phyloP scores from a whole-genome alignment of 2,888 invertebrate genomes.

The Caenorhabditis doughertyi region DNA sequence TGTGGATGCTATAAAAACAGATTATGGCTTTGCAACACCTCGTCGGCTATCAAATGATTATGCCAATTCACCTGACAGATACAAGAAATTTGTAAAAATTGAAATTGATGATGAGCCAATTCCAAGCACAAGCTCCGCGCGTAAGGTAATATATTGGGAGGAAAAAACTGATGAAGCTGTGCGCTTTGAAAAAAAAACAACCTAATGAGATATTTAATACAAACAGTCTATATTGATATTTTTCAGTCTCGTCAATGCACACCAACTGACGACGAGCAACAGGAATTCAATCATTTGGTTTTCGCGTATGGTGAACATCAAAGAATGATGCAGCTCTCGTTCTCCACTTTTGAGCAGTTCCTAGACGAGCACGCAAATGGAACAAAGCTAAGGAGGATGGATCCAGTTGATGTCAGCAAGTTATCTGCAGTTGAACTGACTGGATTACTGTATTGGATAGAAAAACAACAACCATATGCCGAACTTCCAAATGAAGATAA shows the following conservation, averaged over 20 bases:
- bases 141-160: conserved; percentile 5
- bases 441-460: conserved; percentile 81
- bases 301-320: conserved; percentile 73
- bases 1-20: conserved; percentile 55
- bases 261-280: conserved; percentile 59
- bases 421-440: conserved; percentile 77
- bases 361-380: conserved; percentile 65
- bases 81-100: conserved; percentile 48
- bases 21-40: conserved; percentile 51
- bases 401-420: conserved; percentile 76
- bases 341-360: conserved; percentile 74
- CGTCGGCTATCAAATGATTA: conserved; percentile 34
- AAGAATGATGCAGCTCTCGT: conserved; percentile 76
- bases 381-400: conserved; percentile 71
- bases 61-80: conserved; percentile 41
- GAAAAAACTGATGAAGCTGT: no score
- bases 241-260: conserved; percentile 46
- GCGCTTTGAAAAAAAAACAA: no score
- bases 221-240: no score
- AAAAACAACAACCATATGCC: conserved; percentile 76
- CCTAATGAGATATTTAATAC: no score
- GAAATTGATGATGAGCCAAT: conserved; percentile 58
- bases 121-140: conserved; percentile 51
- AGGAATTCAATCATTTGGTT: conserved; percentile 67
- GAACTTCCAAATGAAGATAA: conserved; percentile 71